Conservation (phyloP, 2,113 vertebrate genomes). For the Tragelaphus imberbis region DNA sequence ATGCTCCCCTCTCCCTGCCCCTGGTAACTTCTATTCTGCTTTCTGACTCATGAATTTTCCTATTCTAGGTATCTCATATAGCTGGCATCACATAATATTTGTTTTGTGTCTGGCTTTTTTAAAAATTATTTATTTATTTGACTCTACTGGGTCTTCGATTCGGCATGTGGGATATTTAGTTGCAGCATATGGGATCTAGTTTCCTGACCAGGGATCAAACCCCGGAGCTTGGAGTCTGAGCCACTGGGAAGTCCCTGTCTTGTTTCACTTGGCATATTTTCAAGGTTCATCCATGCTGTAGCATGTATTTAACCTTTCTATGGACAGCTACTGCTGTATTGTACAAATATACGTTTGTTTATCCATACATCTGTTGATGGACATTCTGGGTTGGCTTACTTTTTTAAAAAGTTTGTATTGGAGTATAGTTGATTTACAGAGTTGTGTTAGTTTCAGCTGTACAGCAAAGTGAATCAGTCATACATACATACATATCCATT, state of each 20-base stretch:
- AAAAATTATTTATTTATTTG: not conserved
- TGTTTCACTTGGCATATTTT: not conserved
- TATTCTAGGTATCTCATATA: not conserved
- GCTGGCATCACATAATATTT: not conserved
- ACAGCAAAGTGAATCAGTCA: not conserved
- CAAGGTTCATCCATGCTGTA: not conserved
- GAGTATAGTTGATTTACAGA: not conserved
- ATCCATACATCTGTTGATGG: not conserved
- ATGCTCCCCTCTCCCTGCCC: accelerated
- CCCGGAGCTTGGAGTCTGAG: not conserved
- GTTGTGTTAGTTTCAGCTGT: not conserved
- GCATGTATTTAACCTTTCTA: not conserved
- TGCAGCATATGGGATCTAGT: not conserved
- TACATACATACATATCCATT: not conserved
- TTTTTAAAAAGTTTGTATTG: not conserved
- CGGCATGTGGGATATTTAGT: not conserved
- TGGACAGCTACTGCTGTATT: not conserved
- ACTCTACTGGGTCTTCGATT: not conserved
- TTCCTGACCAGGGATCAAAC: not conserved
- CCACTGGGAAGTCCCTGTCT: not conserved
- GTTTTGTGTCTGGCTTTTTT: not conserved
- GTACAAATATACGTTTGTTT: accelerated
- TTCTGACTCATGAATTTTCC: not conserved
- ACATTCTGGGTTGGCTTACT: not conserved
- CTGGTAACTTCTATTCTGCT: not conserved